Conservation (phyloP, 1,140 invertebrate species). For the Caerostris extrusa region DNA sequence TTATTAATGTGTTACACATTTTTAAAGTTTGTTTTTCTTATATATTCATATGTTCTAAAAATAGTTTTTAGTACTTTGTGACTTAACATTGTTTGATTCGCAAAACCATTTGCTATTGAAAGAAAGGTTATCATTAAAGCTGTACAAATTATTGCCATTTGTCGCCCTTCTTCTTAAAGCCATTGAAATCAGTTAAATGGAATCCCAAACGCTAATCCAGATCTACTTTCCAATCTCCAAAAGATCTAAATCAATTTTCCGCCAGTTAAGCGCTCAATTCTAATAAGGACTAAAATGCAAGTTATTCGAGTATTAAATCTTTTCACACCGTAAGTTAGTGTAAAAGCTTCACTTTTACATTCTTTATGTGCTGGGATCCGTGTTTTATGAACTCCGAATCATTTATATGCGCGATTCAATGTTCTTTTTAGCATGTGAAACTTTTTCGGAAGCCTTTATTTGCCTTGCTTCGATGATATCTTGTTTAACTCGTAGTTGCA, state of each 20-base stretch:
- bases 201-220: neutral
- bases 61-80: no score
- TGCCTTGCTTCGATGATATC: neutral
- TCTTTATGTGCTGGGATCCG: neutral
- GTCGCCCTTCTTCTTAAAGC: no score
- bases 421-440: neutral
- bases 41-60: no score
- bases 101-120: no score
- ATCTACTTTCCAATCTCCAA: neutral
- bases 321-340: conserved; percentile 6
- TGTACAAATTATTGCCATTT: no score
- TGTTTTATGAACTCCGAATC: conserved; percentile 4
- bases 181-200: no score
- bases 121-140: no score
- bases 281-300: neutral
- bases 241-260: neutral
- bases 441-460: conserved; percentile 15
- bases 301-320: conserved; percentile 11
- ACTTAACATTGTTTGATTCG: no score
- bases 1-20: no score
- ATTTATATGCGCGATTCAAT: conserved; percentile 7
- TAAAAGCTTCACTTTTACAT: neutral
- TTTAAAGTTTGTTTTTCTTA: no score
- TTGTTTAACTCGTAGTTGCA: neutral
- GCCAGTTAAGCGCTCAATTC: neutral